phyloP scores from a whole-genome alignment of 2,113 vertebrate species.

The Triplophysa siluroides region DNA sequence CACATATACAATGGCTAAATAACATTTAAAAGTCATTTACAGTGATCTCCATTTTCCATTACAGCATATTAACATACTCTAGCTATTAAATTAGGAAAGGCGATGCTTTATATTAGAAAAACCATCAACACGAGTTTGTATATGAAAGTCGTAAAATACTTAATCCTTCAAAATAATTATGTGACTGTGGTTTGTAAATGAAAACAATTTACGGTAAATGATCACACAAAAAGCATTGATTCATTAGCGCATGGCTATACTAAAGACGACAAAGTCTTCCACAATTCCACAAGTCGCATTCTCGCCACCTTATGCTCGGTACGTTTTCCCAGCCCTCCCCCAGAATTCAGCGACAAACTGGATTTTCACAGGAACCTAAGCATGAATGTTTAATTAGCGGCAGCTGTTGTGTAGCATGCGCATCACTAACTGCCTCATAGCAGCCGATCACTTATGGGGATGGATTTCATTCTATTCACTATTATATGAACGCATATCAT shows the following conservation, averaged over 20 bases:
- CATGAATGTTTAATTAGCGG: slow-evolving; percentile 66
- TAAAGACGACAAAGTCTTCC: slow-evolving; percentile 33
- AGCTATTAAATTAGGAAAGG: neutral
- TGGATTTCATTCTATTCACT: slow-evolving; percentile 28
- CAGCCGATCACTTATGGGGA: slow-evolving; percentile 37
- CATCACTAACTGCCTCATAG: slow-evolving; percentile 45
- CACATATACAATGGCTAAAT: slow-evolving; percentile 2
- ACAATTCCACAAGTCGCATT: slow-evolving; percentile 45
- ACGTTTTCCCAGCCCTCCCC: slow-evolving; percentile 30
- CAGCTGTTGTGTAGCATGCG: slow-evolving; percentile 62
- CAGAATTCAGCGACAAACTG: slow-evolving; percentile 53
- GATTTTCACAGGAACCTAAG: slow-evolving; percentile 66
- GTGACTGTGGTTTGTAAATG: slow-evolving; percentile 12
- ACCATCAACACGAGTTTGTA: no score
- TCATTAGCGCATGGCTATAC: slow-evolving; percentile 29
- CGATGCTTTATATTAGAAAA: no score
- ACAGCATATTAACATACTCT: neutral
- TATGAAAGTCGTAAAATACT: neutral
- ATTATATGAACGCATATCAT: slow-evolving; percentile 12
- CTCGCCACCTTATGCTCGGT: slow-evolving; percentile 34
- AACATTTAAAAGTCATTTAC: slow-evolving; percentile 16
- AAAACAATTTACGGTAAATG: slow-evolving; percentile 20
- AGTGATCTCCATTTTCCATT: neutral
- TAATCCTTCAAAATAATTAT: neutral
- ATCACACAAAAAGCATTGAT: slow-evolving; percentile 34